Evolutionary conservation across 2,797 vertebrate species (phyloP), one percentile per base, ranked within the genome.

Genomic region (Okamejei kenojei): DNA sequence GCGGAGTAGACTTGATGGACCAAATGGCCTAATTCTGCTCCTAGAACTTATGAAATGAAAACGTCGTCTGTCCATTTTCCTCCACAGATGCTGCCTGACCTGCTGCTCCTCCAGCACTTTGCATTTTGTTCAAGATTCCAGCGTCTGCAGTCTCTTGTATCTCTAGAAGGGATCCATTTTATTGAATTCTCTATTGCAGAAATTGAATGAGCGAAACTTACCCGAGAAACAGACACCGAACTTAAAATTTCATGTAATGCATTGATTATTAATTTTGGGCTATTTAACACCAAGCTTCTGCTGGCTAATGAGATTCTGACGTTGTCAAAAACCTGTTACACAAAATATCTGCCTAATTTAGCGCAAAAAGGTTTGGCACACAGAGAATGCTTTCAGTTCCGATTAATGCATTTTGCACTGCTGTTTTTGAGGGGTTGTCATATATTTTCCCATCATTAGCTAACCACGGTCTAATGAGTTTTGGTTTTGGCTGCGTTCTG

Each of bases 401-500:
- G 45, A 26, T 84, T 17, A 63, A 65, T 63, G 58, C 82, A 32
- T 77, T 77, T 77, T 77, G 26, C 74, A 77, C 15, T 68, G 84
- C n/a, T 23, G 21, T 68, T 88, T 88, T 21, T 19, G 84, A 68
- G n/a, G 61, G 61, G 61, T 32, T 65, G 65, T 88, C 84, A 68
- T n/a, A 88, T 68, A 65, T 19, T 88, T 88, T 88, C 61, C 61
- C n/a, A 35, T 88, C 61, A 3, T 88, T 88, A 88, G 65, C 84
- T n/a, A 65, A 32, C 61, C 32, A 65, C 9, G 4, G 61, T 88
- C 61, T 21, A 68, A 35, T 88, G n/a, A 68, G 10, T 32, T 88
- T 88, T n/a, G 61, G 84, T n/a, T 88, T 88, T 88, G 84, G 61
- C 84, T 88, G 68, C 61, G n/a, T 88, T 88, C 61, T 88, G 17